Evolutionary conservation across 2,797 vertebrate genomes (phyloP).

Genomic region (Tapera naevia): DNA sequence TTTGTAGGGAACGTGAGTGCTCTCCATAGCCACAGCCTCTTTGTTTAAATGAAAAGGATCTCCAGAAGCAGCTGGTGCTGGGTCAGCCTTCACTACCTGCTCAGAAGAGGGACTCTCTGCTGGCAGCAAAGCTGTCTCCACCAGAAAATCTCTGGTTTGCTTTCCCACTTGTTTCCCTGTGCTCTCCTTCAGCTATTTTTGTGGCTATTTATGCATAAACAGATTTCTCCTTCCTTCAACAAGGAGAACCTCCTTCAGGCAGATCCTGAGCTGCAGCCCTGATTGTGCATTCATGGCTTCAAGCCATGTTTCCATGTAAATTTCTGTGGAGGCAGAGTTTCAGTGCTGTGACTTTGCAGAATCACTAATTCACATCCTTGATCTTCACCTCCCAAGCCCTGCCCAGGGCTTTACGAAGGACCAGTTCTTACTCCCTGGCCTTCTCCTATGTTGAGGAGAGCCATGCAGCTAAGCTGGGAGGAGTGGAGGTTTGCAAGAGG

Average conservation of each 20-base stretch:
- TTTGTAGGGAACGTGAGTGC: not conserved
- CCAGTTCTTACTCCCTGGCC: not conserved
- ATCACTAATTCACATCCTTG: not conserved
- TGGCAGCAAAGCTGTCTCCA: not conserved
- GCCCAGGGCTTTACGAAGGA: not conserved
- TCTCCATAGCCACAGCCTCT: not conserved
- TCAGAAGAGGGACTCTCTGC: not conserved
- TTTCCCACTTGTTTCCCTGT: not conserved
- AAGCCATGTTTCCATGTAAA: rapidly evolving
- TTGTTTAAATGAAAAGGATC: not conserved
- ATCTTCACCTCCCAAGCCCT: not conserved
- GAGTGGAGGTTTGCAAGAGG: not conserved
- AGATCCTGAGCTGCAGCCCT: not conserved
- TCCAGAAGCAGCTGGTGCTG: not conserved
- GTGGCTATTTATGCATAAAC: not conserved
- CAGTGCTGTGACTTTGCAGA: not conserved
- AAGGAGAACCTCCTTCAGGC: not conserved
- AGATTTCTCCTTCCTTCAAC: not conserved
- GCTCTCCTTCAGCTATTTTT: not conserved
- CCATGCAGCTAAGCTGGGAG: rapidly evolving
- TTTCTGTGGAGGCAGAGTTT: not conserved
- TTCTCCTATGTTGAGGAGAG: not conserved
- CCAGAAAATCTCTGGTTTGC: not conserved
- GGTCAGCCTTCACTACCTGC: not conserved
- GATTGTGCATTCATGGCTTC: not conserved